These are phyloP conservation scores for Oryzaephilus surinamensis DNA, from an alignment of 1,140 invertebrate genomes.

Conservation along the genomic window DNA sequence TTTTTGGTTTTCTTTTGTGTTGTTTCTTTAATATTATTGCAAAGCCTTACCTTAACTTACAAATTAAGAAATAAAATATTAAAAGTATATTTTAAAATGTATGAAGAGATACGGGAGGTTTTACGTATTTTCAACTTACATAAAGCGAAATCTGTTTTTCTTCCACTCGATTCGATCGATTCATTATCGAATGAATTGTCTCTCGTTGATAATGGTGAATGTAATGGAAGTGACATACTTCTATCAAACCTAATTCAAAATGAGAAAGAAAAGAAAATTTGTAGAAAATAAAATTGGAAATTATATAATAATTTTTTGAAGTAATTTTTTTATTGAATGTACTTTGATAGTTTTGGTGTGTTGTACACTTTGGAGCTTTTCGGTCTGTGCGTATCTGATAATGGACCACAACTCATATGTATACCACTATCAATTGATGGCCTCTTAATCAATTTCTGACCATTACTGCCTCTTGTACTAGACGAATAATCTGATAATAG, in stretches of 20 bases:
- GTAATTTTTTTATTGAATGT: constrained; percentile 9
- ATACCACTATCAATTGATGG: constrained; percentile 79
- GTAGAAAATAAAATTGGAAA: background rate
- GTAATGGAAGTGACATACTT: constrained; percentile 54
- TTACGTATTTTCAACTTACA: constrained; percentile 49
- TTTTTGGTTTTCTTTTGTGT: constrained; percentile 4
- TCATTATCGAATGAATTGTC: constrained; percentile 43
- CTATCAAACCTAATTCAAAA: constrained; percentile 45
- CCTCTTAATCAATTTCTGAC: constrained; percentile 55
- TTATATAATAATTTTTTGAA: background rate
- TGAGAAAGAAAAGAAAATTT: no score
- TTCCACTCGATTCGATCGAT: constrained; percentile 25
- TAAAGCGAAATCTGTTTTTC: constrained; percentile 57
- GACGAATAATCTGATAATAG: constrained; percentile 29
- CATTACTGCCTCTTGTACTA: constrained; percentile 22
- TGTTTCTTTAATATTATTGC: no score
- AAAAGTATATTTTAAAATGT: no score
- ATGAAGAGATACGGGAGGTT: no score
- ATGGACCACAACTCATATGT: constrained; percentile 56
- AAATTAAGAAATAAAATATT: no score
- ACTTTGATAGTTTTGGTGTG: constrained; percentile 44
- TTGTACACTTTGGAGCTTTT: constrained; percentile 27
- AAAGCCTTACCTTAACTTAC: no score
- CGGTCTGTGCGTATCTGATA: no score
- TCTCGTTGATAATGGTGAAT: constrained; percentile 34